Percentiles rank a stretch among this genome's conserved stretches.
phyloP scores from a whole-genome alignment of 2,888 invertebrate genomes.

The Lepidochrysops patricia region DNA sequence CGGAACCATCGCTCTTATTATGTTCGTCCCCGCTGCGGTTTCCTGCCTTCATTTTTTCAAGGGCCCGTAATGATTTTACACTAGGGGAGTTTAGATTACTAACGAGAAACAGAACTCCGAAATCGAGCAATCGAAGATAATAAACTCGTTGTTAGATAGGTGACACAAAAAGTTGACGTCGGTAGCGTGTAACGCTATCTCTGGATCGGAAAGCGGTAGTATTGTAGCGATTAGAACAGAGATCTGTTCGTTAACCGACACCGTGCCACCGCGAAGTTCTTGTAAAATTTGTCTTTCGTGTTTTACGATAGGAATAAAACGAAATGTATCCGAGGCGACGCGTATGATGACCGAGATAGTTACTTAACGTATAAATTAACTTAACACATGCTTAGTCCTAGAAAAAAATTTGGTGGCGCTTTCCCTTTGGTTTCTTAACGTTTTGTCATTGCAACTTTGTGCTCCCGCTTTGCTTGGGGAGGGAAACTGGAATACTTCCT shows the following conservation, averaged over 20 bases:
- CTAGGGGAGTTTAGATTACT: slow-evolving; percentile 23
- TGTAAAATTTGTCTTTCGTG: slow-evolving; percentile 11
- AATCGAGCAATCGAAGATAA: slow-evolving; percentile 57
- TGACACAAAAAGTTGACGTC: slow-evolving; percentile 68
- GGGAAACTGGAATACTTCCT: too few relatives aligned
- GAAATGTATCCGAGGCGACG: neutral
- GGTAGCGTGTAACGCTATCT: slow-evolving; percentile 73
- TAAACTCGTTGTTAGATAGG: slow-evolving; percentile 65
- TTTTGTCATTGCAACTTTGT: too few relatives aligned
- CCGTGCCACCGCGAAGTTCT: slow-evolving; percentile 23
- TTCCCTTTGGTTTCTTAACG: too few relatives aligned
- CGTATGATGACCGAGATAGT: neutral
- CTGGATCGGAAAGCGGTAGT: slow-evolving; percentile 71
- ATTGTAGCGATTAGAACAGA: slow-evolving; percentile 69
- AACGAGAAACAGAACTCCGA: slow-evolving; percentile 39
- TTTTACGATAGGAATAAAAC: slow-evolving; percentile 3
- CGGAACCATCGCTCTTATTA: slow-evolving; percentile 59
- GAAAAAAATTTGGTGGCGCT: too few relatives aligned
- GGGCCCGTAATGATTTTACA: slow-evolving; percentile 24
- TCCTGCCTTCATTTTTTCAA: slow-evolving; percentile 47
- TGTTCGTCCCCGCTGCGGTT: slow-evolving; percentile 50
- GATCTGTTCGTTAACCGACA: slow-evolving; percentile 58
- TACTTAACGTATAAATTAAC: too few relatives aligned
- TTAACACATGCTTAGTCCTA: too few relatives aligned
- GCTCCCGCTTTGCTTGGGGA: too few relatives aligned